These are phyloP conservation scores for Panagrolaimus sp. DNA, from an alignment of 1,140 invertebrate genomes.

Conservation along the genomic window DNA sequence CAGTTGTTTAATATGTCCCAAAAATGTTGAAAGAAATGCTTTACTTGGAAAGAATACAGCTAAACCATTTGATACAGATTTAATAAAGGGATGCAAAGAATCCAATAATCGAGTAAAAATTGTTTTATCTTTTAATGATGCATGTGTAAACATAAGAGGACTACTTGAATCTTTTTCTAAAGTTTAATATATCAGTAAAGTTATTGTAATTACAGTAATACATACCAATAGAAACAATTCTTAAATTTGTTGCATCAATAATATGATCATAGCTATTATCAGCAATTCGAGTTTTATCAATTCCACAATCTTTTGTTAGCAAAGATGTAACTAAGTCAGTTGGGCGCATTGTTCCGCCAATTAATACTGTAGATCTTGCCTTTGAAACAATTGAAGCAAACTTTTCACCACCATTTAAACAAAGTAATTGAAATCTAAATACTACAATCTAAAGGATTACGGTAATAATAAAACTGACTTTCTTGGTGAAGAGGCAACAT, in stretches of 20 bases:
- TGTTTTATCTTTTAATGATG: neutral
- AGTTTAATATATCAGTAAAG: neutral
- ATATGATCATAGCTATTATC: slow-evolving; percentile 74
- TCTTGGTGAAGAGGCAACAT: neutral
- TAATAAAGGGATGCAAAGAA: slow-evolving; percentile 59
- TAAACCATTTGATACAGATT: slow-evolving; percentile 78
- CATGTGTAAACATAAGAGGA: neutral
- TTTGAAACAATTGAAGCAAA: slow-evolving; percentile 73
- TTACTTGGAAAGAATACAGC: slow-evolving; percentile 92
- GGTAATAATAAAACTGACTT: slow-evolving; percentile 61
- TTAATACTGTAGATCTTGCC: slow-evolving; percentile 70
- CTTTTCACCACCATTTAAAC: slow-evolving; percentile 61
- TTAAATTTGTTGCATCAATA: slow-evolving; percentile 40
- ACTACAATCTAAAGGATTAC: neutral
- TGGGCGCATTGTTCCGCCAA: slow-evolving; percentile 96
- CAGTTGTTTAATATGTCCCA: slow-evolving; percentile 7
- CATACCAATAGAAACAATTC: slow-evolving; percentile 69
- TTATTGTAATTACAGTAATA: neutral
- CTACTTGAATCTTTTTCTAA: slow-evolving; percentile 23
- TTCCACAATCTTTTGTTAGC: slow-evolving; percentile 60
- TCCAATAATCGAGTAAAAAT: neutral
- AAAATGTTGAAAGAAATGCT: slow-evolving; percentile 68
- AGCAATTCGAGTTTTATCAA: slow-evolving; percentile 65
- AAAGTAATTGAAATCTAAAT: neutral
- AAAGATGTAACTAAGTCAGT: slow-evolving; percentile 57